Percentiles rank a stretch among this genome's conserved stretches.
Evolutionary conservation across 2,888 invertebrate species (phyloP).

Genomic region (Pristionchus maxplancki): DNA sequence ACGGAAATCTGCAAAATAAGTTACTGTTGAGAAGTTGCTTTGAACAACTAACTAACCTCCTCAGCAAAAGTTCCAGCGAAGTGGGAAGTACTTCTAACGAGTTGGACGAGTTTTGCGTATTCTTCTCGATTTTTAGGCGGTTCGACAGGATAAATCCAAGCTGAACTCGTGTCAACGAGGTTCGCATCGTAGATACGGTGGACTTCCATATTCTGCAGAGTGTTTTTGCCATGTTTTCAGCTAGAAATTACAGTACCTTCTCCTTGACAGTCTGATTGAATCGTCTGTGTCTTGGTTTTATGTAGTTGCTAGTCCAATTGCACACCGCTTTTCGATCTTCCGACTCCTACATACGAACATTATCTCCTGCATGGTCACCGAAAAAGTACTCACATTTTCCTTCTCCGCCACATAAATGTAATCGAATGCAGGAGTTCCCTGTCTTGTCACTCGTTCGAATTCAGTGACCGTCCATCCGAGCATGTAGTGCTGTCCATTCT

Average conservation of each 20-base stretch:
- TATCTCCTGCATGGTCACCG: neutral
- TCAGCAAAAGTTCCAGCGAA: constrained; percentile 12
- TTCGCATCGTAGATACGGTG: constrained; percentile 10
- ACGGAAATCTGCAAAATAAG: neutral
- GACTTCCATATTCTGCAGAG: neutral
- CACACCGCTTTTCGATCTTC: constrained; percentile 28
- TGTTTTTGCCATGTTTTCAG: neutral
- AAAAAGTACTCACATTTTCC: neutral
- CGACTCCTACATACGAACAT: neutral
- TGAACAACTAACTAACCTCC: neutral
- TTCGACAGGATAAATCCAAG: constrained; percentile 42
- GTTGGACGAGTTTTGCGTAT: neutral
- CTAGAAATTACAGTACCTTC: neutral
- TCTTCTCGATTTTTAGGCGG: constrained; percentile 16
- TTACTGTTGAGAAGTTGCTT: neutral
- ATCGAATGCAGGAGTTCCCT: neutral
- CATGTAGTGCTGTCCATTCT: neutral
- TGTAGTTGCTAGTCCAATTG: neutral
- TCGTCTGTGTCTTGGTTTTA: neutral
- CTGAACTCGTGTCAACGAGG: constrained; percentile 35
- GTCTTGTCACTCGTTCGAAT: neutral
- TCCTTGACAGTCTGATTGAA: neutral
- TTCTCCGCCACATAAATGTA: neutral
- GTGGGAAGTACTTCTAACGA: neutral
- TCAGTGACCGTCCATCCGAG: neutral